A percentile compares a stretch with the other conserved stretches of the same genome.
These are phyloP conservation scores for Triops cancriformis DNA, from an alignment of 1,140 invertebrate species.

Conservation along the genomic window DNA sequence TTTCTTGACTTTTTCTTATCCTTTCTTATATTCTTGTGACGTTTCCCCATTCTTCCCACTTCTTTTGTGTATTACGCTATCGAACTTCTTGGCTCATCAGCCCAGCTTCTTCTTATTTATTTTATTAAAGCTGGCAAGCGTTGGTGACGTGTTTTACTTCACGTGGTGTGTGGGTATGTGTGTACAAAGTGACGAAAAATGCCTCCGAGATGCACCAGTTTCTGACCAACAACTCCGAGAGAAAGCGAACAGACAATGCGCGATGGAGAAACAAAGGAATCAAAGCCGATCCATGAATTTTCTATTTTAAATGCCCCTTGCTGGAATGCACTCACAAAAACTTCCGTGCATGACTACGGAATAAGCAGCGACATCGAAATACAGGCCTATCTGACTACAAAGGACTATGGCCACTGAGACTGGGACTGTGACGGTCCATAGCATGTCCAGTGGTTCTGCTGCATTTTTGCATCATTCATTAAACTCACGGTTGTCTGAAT, in stretches of 20 bases:
- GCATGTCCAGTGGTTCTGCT: neutral
- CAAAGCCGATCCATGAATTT: neutral
- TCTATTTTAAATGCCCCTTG: neutral
- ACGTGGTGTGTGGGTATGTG: no score
- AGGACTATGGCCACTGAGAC: neutral
- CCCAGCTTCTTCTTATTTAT: neutral
- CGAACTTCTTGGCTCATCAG: neutral
- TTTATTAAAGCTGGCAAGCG: neutral
- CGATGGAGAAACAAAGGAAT: neutral
- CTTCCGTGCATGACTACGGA: no score
- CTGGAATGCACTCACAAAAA: no score
- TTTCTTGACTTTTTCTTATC: neutral
- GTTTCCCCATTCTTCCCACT: neutral
- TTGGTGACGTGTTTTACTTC: neutral
- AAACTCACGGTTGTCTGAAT: neutral
- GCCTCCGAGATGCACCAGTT: neutral
- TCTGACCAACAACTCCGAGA: neutral
- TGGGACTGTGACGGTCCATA: no score
- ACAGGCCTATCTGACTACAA: neutral
- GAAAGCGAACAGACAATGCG: neutral
- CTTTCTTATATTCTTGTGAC: neutral
- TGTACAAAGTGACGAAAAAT: neutral
- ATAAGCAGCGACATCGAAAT: neutral
- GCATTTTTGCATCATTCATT: neutral
- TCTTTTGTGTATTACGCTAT: neutral